Evolutionary conservation across 1,140 invertebrate genomes (phyloP).

Genomic region (Pogonognathellus flavescens): DNA sequence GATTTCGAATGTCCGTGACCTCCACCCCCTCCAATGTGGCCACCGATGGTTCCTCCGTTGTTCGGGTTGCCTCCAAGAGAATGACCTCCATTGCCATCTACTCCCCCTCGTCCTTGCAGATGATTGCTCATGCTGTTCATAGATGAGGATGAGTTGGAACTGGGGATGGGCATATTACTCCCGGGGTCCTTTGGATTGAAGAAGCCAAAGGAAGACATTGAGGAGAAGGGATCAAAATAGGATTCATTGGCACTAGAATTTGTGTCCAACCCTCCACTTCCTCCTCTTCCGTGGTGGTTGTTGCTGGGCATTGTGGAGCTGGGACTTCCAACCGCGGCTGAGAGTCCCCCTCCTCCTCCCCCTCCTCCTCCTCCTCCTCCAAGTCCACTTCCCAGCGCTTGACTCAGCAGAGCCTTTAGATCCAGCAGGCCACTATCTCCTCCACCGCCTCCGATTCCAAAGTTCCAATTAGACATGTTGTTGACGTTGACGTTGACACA

Average conservation of each 20-base stretch:
- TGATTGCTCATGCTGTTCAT: slow-evolving; percentile 51
- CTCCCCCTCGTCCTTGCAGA: slow-evolving; percentile 16
- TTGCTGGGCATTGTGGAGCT: neutral
- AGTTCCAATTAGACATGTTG: slow-evolving; percentile 63
- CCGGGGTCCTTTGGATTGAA: slow-evolving; percentile 66
- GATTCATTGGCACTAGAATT: slow-evolving; percentile 39
- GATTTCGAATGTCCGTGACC: slow-evolving; percentile 61
- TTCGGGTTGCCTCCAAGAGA: neutral
- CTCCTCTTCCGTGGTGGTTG: neutral
- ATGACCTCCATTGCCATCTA: neutral
- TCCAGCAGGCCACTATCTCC: slow-evolving; percentile 54
- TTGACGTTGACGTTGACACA: neutral
- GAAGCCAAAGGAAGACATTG: slow-evolving; percentile 65
- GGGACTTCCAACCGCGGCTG: slow-evolving; percentile 14
- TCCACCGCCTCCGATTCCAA: slow-evolving; percentile 53
- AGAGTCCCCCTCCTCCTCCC: neutral
- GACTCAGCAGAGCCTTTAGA: slow-evolving; percentile 61
- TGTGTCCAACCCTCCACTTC: slow-evolving; percentile 4
- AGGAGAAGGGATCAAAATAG: slow-evolving; percentile 65
- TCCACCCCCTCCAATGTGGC: neutral
- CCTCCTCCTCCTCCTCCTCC: neutral
- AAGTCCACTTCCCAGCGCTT: slow-evolving; percentile 33
- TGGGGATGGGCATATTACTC: slow-evolving; percentile 23
- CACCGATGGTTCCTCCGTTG: slow-evolving; percentile 15
- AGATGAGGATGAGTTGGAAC: slow-evolving; percentile 14